Evolutionary conservation across 2,113 vertebrate species (phyloP).

Genomic region (Phoxinus phoxinus): DNA sequence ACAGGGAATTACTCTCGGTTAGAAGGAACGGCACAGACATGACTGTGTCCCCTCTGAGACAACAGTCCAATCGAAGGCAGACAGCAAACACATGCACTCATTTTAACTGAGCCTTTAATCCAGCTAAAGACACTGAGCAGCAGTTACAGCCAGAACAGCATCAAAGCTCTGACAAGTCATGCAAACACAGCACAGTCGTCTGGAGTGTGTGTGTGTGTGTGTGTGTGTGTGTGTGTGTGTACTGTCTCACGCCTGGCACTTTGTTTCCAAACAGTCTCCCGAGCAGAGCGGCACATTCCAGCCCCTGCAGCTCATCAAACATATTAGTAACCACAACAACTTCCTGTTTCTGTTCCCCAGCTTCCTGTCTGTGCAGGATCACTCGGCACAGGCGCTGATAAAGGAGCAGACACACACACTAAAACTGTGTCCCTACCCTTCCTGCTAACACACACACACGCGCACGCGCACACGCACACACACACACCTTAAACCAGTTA

Average conservation of each 20-base stretch:
- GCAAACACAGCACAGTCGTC: background rate
- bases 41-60: constrained; percentile 14
- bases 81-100: constrained; percentile 50
- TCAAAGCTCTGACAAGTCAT: constrained; percentile 40
- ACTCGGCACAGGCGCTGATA: constrained; percentile 49
- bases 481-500: background rate
- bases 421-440: background rate
- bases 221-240: background rate
- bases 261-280: constrained; percentile 4
- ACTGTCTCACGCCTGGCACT: constrained; percentile 27
- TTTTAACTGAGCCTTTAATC: constrained; percentile 46
- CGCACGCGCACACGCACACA: background rate
- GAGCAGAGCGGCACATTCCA: constrained; percentile 40
- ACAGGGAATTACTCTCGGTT: background rate
- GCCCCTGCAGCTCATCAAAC: constrained; percentile 72
- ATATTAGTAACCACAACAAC: constrained; percentile 77
- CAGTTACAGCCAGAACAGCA: constrained; percentile 30
- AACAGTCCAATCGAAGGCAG: constrained; percentile 10
- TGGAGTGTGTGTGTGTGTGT: background rate
- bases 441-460: background rate
- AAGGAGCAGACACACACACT: constrained; percentile 38
- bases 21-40: constrained; percentile 3
- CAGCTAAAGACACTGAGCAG: constrained; percentile 34
- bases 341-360: constrained; percentile 73
- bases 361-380: constrained; percentile 71